A percentile compares a stretch with the other conserved stretches of the same genome.
phyloP scores from a whole-genome alignment of 2,888 invertebrate genomes.

The Cephus rjabovi region DNA sequence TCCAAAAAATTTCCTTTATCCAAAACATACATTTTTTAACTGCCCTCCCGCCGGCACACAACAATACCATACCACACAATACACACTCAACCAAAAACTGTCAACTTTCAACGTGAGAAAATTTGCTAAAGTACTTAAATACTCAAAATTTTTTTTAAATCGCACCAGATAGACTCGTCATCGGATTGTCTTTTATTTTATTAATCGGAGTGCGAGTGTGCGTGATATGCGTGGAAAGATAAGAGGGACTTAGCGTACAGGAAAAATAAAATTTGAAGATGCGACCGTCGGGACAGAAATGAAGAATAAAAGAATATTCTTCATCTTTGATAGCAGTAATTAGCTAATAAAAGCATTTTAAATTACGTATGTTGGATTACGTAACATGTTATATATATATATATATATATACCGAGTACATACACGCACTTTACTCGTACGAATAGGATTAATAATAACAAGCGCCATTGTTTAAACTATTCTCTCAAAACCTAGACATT shows the following conservation, averaged over 20 bases:
- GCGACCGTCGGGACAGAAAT: background rate
- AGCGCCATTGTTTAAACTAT: background rate
- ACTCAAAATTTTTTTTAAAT: no score
- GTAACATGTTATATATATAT: no score
- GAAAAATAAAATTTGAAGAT: background rate
- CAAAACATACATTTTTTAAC: background rate
- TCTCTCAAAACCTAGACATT: background rate
- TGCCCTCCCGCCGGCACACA: background rate
- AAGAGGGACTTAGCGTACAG: background rate
- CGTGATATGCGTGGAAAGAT: background rate
- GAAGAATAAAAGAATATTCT: background rate
- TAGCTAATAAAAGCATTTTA: background rate
- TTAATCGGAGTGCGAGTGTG: background rate
- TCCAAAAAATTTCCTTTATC: background rate
- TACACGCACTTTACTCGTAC: background rate
- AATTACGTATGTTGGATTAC: background rate
- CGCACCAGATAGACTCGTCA: background rate
- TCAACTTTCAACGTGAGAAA: background rate
- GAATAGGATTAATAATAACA: background rate
- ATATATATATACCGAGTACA: background rate
- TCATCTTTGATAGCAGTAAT: background rate
- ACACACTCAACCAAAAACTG: background rate
- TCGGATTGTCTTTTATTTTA: background rate
- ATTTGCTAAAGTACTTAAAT: background rate
- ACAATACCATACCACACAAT: background rate